Percentiles rank a stretch among this genome's conserved stretches.
phyloP scores from a whole-genome alignment of 2,113 vertebrate genomes.

The Mesembrinibis cayennensis region DNA sequence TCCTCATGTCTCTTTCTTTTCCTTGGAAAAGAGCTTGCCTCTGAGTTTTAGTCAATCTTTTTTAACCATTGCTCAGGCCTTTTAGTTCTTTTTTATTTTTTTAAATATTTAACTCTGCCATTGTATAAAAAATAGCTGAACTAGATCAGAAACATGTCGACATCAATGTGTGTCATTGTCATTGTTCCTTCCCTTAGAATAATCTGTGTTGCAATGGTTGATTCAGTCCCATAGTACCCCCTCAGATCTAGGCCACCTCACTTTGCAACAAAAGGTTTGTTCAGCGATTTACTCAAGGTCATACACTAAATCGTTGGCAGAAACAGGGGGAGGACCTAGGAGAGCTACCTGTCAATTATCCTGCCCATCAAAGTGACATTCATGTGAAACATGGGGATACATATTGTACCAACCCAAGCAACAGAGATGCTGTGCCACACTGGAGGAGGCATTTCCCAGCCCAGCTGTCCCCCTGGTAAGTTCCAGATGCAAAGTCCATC shows the following conservation, averaged over 20 bases:
- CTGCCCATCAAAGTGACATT: background rate
- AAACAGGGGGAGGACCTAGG: background rate
- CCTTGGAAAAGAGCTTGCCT: background rate
- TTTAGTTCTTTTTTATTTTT: background rate
- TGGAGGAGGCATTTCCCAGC: background rate
- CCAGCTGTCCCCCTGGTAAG: background rate
- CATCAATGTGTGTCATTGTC: background rate
- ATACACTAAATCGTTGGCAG: background rate
- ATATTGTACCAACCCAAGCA: background rate
- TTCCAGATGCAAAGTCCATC: constrained; percentile 6
- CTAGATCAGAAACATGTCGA: background rate
- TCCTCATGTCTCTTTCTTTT: background rate
- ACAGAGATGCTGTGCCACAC: background rate
- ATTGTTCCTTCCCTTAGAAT: background rate
- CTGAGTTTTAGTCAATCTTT: background rate
- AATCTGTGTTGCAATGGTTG: background rate
- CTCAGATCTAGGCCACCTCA: background rate
- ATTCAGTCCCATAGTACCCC: background rate
- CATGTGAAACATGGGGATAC: background rate
- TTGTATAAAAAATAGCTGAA: background rate
- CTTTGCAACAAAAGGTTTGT: background rate
- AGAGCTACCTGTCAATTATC: background rate
- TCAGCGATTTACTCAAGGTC: background rate
- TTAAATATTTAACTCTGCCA: background rate
- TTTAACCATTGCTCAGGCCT: background rate